Base-by-base conservation (phyloP, 1,140 invertebrate genomes). In the Drosophila neocordata region DNA sequence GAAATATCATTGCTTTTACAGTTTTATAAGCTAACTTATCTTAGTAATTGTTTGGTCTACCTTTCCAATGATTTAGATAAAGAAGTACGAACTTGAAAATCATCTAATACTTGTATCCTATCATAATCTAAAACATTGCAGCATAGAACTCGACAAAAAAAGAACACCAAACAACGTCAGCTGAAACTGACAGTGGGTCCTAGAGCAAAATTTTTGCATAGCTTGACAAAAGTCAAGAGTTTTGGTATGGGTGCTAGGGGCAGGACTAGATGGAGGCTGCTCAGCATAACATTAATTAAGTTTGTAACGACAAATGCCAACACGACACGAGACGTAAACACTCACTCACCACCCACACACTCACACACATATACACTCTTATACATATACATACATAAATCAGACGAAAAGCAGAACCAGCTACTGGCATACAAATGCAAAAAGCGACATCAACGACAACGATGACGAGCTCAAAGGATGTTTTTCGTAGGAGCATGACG, bases 221-320 rank as follows among this genome's bases (percentile, higher is more conserved):
- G 67, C 57, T 77, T 69, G 73, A 48, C 73, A 77, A 77, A 77
- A 80, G 77, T 79, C 77, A 80, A 80, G 72, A 70, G 77, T 55
- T 62, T 68, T 41, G 65, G 41, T 20, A 48, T 48, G 41, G 7
- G 15, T 51, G 27, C 41, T 27, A 13, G 24, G 20, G n/a, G 27
- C 24, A 35, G 52, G 13, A 44, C 20, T 12, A 41, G 37, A 22
- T 15, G 60, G 35, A 24, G 18, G 53, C 41, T 62, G 34, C 64
- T 70, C 71, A 37, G 72, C 73, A 75, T 72, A 78, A 79, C 78
- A 81, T 81, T 81, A 81, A 81, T 81, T 81, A 81, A 81, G 77
- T 81, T 81, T 81, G 78, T 81, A 81, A 81, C 77, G 78, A 81
- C 78, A 81, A 81, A 81, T 81, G 77, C 78, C 78, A 81, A 81